A percentile compares a stretch with the other conserved stretches of the same genome.
phyloP scores from a whole-genome alignment of 2,797 vertebrate genomes.

The Molossus alvarezi region DNA sequence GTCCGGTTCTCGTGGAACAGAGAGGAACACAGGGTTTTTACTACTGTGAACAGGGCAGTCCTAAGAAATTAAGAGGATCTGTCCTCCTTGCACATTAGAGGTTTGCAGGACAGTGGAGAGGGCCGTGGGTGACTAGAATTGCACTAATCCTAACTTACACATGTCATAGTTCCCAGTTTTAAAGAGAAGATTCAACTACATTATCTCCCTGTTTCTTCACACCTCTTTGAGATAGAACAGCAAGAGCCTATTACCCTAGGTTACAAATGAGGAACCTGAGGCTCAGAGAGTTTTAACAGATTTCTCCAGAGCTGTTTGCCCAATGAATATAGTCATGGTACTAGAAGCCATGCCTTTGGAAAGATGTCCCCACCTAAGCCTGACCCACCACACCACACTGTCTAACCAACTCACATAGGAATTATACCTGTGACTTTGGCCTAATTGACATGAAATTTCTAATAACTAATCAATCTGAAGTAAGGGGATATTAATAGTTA shows the following conservation, averaged over 20 bases:
- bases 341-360: not conserved
- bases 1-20: not conserved
- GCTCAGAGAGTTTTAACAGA: not conserved
- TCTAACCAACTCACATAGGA: not conserved
- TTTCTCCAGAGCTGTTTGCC: constrained; percentile 13
- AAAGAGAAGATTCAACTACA: not conserved
- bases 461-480: constrained; percentile 46
- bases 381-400: not conserved
- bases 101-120: constrained; percentile 21
- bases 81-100: not conserved
- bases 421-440: constrained; percentile 41
- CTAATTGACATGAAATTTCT: constrained; percentile 64
- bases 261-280: not conserved
- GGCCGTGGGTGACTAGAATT: not conserved
- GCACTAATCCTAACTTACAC: not conserved
- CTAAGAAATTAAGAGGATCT: not conserved
- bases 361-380: not conserved
- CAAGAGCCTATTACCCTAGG: not conserved
- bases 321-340: not conserved
- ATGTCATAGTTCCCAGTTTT: constrained; percentile 4
- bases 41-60: not conserved
- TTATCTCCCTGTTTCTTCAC: not conserved
- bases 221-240: constrained; percentile 12
- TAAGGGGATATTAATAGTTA: constrained; percentile 22
- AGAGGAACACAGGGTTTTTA: not conserved